phyloP scores from a whole-genome alignment of 2,888 invertebrate species.

The Stegophylla sp. region DNA sequence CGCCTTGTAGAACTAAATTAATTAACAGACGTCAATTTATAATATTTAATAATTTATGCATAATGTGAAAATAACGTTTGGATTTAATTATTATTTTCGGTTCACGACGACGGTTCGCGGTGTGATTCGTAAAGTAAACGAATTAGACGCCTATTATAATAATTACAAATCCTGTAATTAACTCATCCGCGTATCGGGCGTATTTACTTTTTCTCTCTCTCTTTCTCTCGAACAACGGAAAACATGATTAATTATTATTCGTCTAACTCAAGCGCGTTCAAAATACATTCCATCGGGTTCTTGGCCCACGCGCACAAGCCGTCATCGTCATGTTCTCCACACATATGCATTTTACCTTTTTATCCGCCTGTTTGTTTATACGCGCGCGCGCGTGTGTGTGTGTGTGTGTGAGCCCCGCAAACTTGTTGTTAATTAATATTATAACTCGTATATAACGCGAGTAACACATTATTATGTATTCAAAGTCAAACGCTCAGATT shows the following conservation, averaged over 20 bases:
- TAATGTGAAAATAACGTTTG: neutral
- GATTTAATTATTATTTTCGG: neutral
- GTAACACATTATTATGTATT: neutral
- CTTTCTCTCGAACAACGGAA: neutral
- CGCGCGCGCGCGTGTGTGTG: no score
- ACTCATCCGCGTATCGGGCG: neutral
- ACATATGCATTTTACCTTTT: conserved; percentile 35
- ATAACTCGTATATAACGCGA: neutral
- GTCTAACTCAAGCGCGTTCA: neutral
- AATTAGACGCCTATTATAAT: neutral
- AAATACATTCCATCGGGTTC: conserved; percentile 24
- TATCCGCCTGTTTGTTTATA: conserved; percentile 12
- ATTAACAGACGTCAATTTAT: neutral
- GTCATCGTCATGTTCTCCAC: neutral
- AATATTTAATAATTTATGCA: neutral
- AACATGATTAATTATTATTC: conserved; percentile 37
- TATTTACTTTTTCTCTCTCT: neutral
- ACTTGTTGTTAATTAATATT: conserved; percentile 5
- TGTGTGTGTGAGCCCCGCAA: no score
- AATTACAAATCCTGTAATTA: conserved; percentile 17
- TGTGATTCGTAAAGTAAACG: neutral
- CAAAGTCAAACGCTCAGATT: neutral
- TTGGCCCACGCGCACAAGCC: conserved; percentile 28
- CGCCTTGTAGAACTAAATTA: neutral
- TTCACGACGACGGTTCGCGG: neutral